Evolutionary conservation across 2,113 vertebrate genomes (phyloP).

Genomic region (Vulpes ferrilata): DNA sequence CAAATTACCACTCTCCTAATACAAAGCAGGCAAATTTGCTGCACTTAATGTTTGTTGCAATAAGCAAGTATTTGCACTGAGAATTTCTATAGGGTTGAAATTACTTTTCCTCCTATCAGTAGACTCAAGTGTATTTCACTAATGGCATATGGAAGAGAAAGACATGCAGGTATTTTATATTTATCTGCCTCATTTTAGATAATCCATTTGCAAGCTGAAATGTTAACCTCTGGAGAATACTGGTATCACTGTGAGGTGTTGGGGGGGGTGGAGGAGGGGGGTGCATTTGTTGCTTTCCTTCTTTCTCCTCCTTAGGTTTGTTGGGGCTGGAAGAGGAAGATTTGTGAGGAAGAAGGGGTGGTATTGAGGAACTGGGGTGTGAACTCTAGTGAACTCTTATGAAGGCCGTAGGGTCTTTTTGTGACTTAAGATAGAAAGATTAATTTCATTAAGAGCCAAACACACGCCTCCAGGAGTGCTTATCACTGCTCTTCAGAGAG

Average conservation of each 20-base stretch:
- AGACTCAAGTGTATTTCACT: not conserved
- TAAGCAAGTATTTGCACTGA: not conserved
- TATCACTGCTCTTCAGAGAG: slow-evolving; percentile 82
- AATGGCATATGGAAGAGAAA: not conserved
- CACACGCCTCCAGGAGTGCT: slow-evolving; percentile 60
- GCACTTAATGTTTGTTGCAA: not conserved
- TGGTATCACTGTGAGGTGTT: not conserved
- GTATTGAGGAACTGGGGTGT: slow-evolving; percentile 54
- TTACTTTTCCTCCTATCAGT: not conserved
- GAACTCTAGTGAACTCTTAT: slow-evolving; percentile 51
- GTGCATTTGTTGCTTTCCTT: not conserved
- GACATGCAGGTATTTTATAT: not conserved
- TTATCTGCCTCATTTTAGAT: not conserved
- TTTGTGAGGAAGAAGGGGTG: not conserved
- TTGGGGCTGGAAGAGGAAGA: not conserved
- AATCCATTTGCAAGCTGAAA: not conserved
- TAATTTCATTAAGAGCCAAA: slow-evolving; percentile 75
- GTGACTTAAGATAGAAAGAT: slow-evolving; percentile 75
- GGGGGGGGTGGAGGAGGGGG: not conserved
- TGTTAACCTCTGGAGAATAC: not conserved
- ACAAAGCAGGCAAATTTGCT: not conserved
- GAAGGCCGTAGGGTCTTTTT: slow-evolving; percentile 6
- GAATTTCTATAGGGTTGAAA: not conserved
- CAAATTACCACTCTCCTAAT: not conserved
- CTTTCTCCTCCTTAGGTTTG: not conserved